These are phyloP conservation scores for Lasioglossum oenotherae DNA, from an alignment of 2,888 invertebrate species.

Conservation along the genomic window DNA sequence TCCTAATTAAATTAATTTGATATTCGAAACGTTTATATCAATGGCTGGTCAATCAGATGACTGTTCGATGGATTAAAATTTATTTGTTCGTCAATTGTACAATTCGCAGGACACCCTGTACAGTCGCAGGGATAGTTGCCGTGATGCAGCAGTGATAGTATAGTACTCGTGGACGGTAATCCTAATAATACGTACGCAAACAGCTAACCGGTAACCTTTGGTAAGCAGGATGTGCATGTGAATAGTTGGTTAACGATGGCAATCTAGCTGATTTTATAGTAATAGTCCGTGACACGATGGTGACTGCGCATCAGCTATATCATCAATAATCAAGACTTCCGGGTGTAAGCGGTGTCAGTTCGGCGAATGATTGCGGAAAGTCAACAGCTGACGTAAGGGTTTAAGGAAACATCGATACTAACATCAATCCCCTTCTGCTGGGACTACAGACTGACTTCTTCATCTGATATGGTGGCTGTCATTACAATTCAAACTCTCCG, in stretches of 20 bases:
- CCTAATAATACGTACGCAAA: slow-evolving; percentile 41
- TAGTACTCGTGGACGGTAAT: slow-evolving; percentile 32
- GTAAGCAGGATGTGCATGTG: slow-evolving; percentile 37
- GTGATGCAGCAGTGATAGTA: slow-evolving; percentile 32
- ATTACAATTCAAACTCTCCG: not conserved
- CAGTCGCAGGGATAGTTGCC: slow-evolving; percentile 1
- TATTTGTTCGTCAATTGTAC: not conserved
- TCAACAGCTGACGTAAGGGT: slow-evolving; percentile 9
- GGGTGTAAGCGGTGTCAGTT: slow-evolving; percentile 31
- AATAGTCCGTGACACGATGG: slow-evolving; percentile 44
- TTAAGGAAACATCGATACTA: not conserved
- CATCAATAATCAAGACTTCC: slow-evolving; percentile 44
- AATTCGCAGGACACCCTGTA: slow-evolving; percentile 12
- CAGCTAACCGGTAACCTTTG: slow-evolving; percentile 50
- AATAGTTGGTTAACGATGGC: slow-evolving; percentile 51
- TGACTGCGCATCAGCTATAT: slow-evolving; percentile 29
- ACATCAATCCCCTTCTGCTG: not conserved
- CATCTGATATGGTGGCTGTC: not conserved
- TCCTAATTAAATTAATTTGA: not conserved
- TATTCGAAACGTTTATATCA: not conserved
- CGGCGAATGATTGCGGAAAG: slow-evolving; percentile 14
- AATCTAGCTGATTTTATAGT: slow-evolving; percentile 53
- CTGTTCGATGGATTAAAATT: not conserved
- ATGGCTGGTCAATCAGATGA: not conserved
- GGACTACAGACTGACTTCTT: not conserved